Evolutionary conservation across 2,888 invertebrate species (phyloP), one percentile per base, ranked within the genome.

Genomic region (Ectemnius lituratus): DNA sequence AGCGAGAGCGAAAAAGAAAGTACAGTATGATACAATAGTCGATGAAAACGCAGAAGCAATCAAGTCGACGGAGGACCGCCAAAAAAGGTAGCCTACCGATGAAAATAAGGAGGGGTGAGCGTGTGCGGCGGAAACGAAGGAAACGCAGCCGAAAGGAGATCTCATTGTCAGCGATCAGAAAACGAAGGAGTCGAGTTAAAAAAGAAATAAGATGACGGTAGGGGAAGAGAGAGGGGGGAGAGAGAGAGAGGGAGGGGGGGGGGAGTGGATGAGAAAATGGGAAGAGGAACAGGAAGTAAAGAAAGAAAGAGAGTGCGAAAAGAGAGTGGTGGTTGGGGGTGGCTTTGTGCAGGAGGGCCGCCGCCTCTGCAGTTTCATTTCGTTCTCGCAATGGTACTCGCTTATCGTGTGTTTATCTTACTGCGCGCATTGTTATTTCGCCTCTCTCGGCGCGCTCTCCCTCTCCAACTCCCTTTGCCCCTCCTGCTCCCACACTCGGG

Each of bases 341-440:
- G n/a, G 16, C 67, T 67, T 66, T 70, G 66, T 67, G 61, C 52
- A 66, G n/a, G 64, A 68, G 70, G 73, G 69, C 72, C 70, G 70
- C 73, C 72, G 71, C 70, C 61, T 66, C 59, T 59, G 77, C 79
- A 84, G 83, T 87, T 87, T 87, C 87, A 86, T 87, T 85, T 82
- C 84, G 82, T 81, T 80, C 52, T 52, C 78, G 76, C 71, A 78
- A 80, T 80, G 79, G 76, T 71, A 80, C 65, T 76, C 83, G 81
- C 86, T 87, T 85, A 86, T 86, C 87, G 83, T 78, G 79, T 86
- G 85, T 88, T 88, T 88, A 88, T 88, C 87, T 87, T 85, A 84
- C 83, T 79, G 82, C 69, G 84, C 87, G 16, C 16, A 86, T 87
- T 88, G 87, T 87, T 87, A 84, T 87, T 88, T 87, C 83, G 78